These are phyloP conservation scores for Oopsacas minuta DNA, from an alignment of 37 sponge, comb jelly and placozoan genomes.

Conservation along the genomic window DNA sequence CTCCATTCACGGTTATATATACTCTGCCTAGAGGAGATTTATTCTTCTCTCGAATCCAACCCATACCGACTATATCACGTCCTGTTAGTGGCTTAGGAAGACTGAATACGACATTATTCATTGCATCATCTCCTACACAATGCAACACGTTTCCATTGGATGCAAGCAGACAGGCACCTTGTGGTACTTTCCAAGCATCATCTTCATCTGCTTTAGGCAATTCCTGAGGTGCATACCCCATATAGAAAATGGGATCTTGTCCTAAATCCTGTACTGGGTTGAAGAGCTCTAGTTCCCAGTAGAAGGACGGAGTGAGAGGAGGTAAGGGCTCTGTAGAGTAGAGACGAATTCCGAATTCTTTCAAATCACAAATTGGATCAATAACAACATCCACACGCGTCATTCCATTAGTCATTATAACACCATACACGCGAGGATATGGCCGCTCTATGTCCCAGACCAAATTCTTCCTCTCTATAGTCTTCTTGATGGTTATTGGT, in stretches of 20 bases:
- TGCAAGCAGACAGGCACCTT: conserved; percentile 22
- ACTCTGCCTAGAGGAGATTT: conserved; percentile 35
- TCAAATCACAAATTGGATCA: background rate
- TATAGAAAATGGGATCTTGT: conserved; percentile 34
- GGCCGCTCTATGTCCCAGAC: conserved; percentile 26
- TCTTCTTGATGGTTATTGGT: conserved; percentile 25
- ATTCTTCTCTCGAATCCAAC: conserved; percentile 55
- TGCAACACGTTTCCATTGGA: conserved; percentile 10
- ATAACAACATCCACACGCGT: background rate
- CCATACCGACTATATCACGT: conserved; percentile 69
- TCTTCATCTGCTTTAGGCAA: background rate
- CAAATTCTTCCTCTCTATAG: conserved; percentile 25
- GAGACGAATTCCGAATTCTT: background rate
- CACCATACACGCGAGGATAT: background rate
- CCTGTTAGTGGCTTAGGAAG: conserved; percentile 26
- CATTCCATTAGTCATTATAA: background rate
- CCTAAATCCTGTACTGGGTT: conserved; percentile 24
- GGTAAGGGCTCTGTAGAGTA: conserved; percentile 2
- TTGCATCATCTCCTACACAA: conserved; percentile 21
- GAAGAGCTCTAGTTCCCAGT: conserved; percentile 80
- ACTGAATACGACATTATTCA: conserved; percentile 22
- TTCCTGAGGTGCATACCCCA: conserved; percentile 30
- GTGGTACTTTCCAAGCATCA: conserved; percentile 22
- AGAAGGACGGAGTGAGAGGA: conserved; percentile 65
- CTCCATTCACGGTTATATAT: conserved; percentile 84